Evolutionary conservation across 1,140 invertebrate species (phyloP).

Genomic region (Drosophila dunni): DNA sequence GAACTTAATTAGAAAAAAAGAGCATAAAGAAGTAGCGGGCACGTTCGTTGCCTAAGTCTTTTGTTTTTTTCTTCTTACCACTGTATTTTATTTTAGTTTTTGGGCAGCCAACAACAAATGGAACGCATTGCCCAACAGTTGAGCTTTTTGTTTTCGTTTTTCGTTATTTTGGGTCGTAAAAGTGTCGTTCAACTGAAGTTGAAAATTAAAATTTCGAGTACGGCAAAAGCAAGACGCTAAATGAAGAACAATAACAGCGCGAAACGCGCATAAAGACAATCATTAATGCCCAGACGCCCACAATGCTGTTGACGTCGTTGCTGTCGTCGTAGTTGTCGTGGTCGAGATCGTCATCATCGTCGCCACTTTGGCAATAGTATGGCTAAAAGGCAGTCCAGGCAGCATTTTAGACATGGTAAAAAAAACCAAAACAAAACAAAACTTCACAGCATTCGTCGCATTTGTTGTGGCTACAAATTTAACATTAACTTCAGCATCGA

Average conservation of each 20-base stretch:
- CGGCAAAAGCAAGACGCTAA: slow-evolving; percentile 37
- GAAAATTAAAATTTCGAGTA: slow-evolving; percentile 62
- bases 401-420: slow-evolving; percentile 9
- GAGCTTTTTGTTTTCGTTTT: too few relatives aligned
- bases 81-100: background rate
- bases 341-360: slow-evolving; percentile 34
- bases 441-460: background rate
- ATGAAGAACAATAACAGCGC: slow-evolving; percentile 72
- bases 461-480: background rate
- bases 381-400: slow-evolving; percentile 22
- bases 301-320: slow-evolving; percentile 41
- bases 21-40: slow-evolving; percentile 1
- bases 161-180: slow-evolving; percentile 41
- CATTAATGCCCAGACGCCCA: slow-evolving; percentile 74
- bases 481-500: slow-evolving; percentile 2
- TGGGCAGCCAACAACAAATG: background rate
- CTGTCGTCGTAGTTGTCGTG: slow-evolving; percentile 13
- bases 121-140: slow-evolving; percentile 10
- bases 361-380: slow-evolving; percentile 33
- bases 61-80: slow-evolving; percentile 37
- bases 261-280: slow-evolving; percentile 70
- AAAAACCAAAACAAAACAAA: background rate
- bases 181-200: slow-evolving; percentile 70
- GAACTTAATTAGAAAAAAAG: slow-evolving; percentile 65
- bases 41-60: slow-evolving; percentile 65